These are phyloP conservation scores for Heliocidaris erythrogramma DNA, from an alignment of 35 echinoderm and acorn worm species.

Conservation along the genomic window DNA sequence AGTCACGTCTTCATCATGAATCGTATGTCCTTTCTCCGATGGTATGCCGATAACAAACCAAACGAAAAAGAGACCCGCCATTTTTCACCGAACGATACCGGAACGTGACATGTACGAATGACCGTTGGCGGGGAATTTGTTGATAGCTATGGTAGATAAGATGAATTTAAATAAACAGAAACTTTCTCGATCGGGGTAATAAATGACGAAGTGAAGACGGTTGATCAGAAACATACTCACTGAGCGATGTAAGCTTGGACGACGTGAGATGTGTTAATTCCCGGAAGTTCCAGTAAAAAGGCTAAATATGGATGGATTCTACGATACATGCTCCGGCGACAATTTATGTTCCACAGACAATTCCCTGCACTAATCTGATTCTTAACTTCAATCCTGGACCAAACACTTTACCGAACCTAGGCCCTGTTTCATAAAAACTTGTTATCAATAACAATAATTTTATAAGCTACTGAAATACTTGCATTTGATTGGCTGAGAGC, in stretches of 20 bases:
- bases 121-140: constrained; percentile 31
- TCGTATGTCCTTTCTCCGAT: neutral
- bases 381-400: no score
- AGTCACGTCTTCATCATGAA: neutral
- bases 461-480: no score
- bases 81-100: neutral
- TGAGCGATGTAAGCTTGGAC: neutral
- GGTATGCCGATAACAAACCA: neutral
- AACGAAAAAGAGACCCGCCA: neutral
- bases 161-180: constrained; percentile 36
- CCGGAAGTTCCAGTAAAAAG: neutral
- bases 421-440: no score
- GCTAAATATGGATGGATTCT: constrained; percentile 21
- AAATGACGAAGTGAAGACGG: neutral
- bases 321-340: neutral
- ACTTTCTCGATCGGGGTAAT: constrained; percentile 39
- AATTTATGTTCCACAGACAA: no score
- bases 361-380: no score
- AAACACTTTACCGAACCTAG: no score
- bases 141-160: constrained; percentile 46
- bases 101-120: constrained; percentile 25
- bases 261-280: neutral
- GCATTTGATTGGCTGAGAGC: no score
- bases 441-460: no score
- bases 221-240: constrained; percentile 28